phyloP scores from a whole-genome alignment of 1,140 invertebrate genomes.

The Metaphire vulgaris region DNA sequence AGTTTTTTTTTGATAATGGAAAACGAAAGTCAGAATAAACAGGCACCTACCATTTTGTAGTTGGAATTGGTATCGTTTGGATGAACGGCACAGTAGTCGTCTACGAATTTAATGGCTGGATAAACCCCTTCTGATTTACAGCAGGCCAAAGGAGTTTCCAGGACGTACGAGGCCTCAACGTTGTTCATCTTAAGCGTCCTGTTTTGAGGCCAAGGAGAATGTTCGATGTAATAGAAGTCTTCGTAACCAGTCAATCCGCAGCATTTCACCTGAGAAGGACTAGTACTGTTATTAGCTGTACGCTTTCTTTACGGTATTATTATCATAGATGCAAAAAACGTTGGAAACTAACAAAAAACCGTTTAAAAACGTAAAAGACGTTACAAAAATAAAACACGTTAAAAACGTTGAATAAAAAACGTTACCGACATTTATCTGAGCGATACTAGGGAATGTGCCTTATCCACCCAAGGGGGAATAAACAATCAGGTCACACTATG shows the following conservation, averaged over 20 bases:
- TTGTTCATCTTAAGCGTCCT: neutral
- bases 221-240: neutral
- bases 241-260: neutral
- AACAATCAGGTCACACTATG: no score
- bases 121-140: neutral
- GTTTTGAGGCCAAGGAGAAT: neutral
- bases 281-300: neutral
- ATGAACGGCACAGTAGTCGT: neutral
- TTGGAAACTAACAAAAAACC: no score
- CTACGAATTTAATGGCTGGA: neutral
- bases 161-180: neutral
- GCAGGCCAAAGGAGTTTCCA: neutral
- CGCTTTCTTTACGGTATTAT: neutral
- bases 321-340: no score
- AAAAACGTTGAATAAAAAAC: neutral
- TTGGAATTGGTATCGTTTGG: neutral
- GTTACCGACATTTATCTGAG: neutral
- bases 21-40: no score
- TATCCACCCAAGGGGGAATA: no score
- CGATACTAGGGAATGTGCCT: no score
- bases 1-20: no score
- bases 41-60: neutral
- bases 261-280: neutral
- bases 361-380: no score
- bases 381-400: no score